Conservation (phyloP, 2,797 vertebrate species). For the Dromococcyx pavoninus region DNA sequence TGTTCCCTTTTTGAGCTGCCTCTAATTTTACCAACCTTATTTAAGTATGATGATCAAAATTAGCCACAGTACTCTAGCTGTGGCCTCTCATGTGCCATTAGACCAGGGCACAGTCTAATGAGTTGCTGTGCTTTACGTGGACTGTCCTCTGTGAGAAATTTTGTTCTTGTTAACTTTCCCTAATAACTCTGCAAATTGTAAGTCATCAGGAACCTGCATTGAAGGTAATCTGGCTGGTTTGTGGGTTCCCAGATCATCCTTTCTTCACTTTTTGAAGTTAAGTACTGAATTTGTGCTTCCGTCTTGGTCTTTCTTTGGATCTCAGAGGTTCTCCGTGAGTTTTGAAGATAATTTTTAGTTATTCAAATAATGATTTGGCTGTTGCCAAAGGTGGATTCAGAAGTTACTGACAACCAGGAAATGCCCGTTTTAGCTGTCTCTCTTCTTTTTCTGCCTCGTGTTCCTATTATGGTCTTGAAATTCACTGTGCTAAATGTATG, state of each 20-base stretch:
- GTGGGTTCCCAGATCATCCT: neutral
- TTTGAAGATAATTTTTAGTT: neutral
- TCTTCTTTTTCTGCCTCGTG: neutral
- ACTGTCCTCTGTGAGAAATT: neutral
- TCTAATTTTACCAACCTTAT: neutral
- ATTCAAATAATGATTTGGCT: neutral
- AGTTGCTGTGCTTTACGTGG: neutral
- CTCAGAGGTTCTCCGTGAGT: neutral
- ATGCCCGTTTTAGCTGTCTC: neutral
- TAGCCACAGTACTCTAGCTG: neutral
- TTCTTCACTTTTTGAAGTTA: neutral
- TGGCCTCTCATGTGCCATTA: neutral
- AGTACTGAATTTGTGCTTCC: neutral
- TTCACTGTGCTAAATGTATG: neutral
- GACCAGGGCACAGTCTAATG: conserved; percentile 3
- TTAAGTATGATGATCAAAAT: neutral
- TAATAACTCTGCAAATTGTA: neutral
- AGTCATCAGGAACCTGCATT: neutral
- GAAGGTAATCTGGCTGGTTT: neutral
- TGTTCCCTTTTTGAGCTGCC: neutral
- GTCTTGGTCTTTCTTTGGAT: neutral
- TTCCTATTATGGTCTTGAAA: neutral
- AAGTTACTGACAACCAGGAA: neutral
- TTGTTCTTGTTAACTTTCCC: conserved; percentile 3
- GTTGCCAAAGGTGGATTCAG: neutral